These are phyloP conservation scores for Characodon lateralis DNA, from an alignment of 2,797 vertebrate genomes.

Conservation along the genomic window DNA sequence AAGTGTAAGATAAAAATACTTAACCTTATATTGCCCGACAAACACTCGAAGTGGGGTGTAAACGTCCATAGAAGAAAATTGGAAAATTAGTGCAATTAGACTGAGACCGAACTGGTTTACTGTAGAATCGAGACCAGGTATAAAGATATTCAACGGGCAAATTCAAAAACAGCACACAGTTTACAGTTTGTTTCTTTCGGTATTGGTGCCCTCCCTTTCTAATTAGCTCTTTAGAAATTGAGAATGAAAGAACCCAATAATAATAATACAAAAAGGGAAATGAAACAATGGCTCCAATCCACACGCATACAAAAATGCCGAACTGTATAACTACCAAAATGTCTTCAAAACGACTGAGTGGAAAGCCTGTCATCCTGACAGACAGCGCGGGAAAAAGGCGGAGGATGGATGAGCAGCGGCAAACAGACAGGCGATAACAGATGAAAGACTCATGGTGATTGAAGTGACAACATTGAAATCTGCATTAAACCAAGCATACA, in stretches of 20 bases:
- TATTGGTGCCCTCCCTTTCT: neutral
- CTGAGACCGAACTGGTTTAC: neutral
- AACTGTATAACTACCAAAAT: slow-evolving; percentile 6
- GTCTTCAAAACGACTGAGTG: slow-evolving; percentile 14
- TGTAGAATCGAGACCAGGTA: neutral
- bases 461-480: slow-evolving; percentile 45
- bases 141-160: neutral
- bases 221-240: slow-evolving; percentile 3
- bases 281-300: neutral
- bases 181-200: neutral
- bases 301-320: neutral
- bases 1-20: neutral
- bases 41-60: neutral
- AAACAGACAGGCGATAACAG: slow-evolving; percentile 29
- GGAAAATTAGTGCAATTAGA: neutral
- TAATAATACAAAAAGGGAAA: neutral
- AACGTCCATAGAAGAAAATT: neutral
- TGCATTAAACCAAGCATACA: slow-evolving; percentile 19
- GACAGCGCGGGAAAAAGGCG: slow-evolving; percentile 12
- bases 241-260: neutral
- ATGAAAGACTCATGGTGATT: slow-evolving; percentile 22
- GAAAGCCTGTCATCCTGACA: slow-evolving; percentile 21
- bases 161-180: neutral
- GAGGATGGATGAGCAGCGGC: slow-evolving; percentile 19
- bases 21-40: neutral